Conservation (phyloP, 2,797 vertebrate genomes). For the Cercopithecus hamlyni region DNA sequence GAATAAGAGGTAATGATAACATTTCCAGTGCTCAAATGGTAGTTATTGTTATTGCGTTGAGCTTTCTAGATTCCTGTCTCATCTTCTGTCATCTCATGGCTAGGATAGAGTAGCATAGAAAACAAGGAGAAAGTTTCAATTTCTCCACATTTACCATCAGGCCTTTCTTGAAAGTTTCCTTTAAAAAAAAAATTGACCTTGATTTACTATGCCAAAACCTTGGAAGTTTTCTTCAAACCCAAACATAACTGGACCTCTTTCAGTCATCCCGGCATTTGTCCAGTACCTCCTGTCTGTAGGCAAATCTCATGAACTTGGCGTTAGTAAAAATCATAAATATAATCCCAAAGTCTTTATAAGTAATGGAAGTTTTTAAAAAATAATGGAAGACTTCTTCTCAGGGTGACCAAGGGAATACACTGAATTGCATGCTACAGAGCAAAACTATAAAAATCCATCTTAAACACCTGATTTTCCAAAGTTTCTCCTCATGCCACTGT, state of each 20-base stretch:
- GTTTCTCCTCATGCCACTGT: background rate
- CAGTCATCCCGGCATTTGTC: background rate
- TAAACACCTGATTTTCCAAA: background rate
- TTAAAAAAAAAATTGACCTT: background rate
- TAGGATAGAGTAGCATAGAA: background rate
- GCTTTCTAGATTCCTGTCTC: background rate
- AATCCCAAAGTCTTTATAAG: background rate
- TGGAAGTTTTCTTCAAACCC: background rate
- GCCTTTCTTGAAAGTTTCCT: background rate
- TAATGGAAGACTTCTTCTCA: background rate
- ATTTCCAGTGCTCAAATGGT: too few species aligned
- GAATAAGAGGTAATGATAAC: background rate
- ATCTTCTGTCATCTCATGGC: background rate
- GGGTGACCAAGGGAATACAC: background rate
- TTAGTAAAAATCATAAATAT: background rate
- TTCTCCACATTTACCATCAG: background rate
- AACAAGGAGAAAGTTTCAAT: background rate
- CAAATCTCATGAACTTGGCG: background rate
- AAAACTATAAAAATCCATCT: background rate
- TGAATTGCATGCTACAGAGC: background rate
- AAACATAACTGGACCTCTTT: background rate
- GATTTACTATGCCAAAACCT: background rate
- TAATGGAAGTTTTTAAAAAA: background rate
- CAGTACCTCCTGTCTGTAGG: background rate
- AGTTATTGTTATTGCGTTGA: accelerated